Evolutionary conservation across 2,888 invertebrate species (phyloP), one percentile per base, ranked within the genome.

Genomic region (Ischnus inquisitorius): DNA sequence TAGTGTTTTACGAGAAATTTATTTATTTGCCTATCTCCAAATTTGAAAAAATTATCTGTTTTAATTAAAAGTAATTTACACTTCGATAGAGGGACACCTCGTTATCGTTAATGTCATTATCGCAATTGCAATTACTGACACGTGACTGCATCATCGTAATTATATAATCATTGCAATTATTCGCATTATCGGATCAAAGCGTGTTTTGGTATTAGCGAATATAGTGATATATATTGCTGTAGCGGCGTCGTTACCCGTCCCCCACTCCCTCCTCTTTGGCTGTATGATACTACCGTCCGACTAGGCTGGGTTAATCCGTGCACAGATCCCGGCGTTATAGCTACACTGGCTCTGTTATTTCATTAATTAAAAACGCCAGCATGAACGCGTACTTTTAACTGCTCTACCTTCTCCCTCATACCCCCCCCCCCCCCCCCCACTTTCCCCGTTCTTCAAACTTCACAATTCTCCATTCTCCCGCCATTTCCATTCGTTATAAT

Each of bases 321-420:
- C 41, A 22, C 60, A 16, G n/a, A 39, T 72, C 57, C 41, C n/a
- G 34, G 22, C 8, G n/a, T 16, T 48, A 19, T 22, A 25, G 51
- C 19, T 65, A 12, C 43, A 12, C 22, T 28, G 28, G 51, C n/a
- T 43, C 57, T 19, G 25, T 67, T 43, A 57, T 67, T 51, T 48
- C 28, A 74, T 78, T 78, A 78, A 78, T 72, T 67, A 60, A 82
- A 82, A 71, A 54, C 57, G 46, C 62, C 48, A 74, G 62, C 41
- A 68, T 14, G n/a, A 71, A 75, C 65, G 41, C 46, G 43, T 75
- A 64, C 60, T 75, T 60, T 25, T 57, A 64, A 62, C 60, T 25
- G 64, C 39, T 39, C 60, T 1, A 22, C 14, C 16, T 62, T 79
- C 28, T 16, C 62, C 10, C 3, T 64, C 28, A 34, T 57, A 25